phyloP scores from a whole-genome alignment of 2,888 invertebrate genomes.

The Diaperis boleti region DNA sequence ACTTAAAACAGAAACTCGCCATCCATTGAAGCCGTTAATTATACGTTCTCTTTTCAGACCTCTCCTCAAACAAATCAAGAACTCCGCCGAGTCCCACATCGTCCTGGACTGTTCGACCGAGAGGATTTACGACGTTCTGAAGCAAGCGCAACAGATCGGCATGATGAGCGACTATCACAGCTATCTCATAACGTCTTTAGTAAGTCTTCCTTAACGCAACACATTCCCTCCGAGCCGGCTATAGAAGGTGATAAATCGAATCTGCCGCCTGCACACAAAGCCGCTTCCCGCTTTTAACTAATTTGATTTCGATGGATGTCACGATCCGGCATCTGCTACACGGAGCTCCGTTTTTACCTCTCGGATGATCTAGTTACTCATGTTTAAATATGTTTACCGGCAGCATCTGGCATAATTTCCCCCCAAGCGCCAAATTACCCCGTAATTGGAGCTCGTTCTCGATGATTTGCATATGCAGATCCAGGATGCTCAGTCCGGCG shows the following conservation, averaged over 20 bases:
- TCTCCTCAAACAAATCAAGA: conserved; percentile 90
- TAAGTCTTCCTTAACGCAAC: conserved; percentile 65
- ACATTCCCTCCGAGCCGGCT: conserved; percentile 14
- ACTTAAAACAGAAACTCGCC: no score
- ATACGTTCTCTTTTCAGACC: conserved; percentile 71
- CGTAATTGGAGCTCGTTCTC: conserved; percentile 26
- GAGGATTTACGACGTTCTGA: conserved; percentile 86
- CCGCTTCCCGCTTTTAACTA: conserved; percentile 3
- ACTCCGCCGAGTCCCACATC: conserved; percentile 91
- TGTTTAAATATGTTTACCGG: conserved; percentile 9
- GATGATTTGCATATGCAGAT: conserved; percentile 37
- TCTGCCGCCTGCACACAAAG: not conserved
- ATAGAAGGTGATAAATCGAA: conserved; percentile 1
- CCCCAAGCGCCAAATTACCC: conserved; percentile 28
- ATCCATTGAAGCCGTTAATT: not conserved
- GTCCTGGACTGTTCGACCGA: conserved; percentile 91
- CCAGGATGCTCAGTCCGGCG: conserved; percentile 9
- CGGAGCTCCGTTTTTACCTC: not conserved
- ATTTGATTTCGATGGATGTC: not conserved
- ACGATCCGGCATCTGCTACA: not conserved
- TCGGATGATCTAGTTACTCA: not conserved
- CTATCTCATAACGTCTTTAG: conserved; percentile 92
- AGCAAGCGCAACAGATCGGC: conserved; percentile 95
- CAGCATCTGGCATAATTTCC: conserved; percentile 21
- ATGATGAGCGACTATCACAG: conserved; percentile 98